phyloP scores from a whole-genome alignment of 2,888 invertebrate genomes.

The Adelphocoris suturalis region DNA sequence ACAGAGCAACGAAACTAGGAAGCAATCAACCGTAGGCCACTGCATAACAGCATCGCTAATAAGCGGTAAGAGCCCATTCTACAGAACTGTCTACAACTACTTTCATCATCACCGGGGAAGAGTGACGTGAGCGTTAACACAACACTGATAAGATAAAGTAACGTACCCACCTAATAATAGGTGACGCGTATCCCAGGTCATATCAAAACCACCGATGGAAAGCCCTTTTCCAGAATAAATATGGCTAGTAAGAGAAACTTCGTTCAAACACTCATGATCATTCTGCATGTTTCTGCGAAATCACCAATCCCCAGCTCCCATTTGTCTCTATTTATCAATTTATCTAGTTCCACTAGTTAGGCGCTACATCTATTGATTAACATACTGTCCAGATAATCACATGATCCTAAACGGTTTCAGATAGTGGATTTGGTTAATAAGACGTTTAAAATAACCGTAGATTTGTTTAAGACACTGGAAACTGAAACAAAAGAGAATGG shows the following conservation, averaged over 20 bases:
- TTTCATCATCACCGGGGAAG: neutral
- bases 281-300: neutral
- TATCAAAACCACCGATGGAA: neutral
- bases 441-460: no score
- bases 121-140: neutral
- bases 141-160: neutral
- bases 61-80: neutral
- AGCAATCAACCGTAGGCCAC: neutral
- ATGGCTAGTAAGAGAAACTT: neutral
- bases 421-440: no score
- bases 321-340: no score
- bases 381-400: no score
- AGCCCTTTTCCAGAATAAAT: neutral
- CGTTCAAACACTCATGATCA: neutral
- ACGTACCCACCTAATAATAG: neutral
- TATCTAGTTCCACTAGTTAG: no score
- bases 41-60: constrained; percentile 12
- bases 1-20: neutral
- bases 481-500: no score
- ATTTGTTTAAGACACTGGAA: no score
- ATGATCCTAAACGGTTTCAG: no score
- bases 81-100: neutral
- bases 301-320: no score
- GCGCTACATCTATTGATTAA: no score
- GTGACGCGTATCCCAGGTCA: neutral